Base-by-base conservation (phyloP, 2,888 invertebrate species). In the Amphipyra berbera region DNA sequence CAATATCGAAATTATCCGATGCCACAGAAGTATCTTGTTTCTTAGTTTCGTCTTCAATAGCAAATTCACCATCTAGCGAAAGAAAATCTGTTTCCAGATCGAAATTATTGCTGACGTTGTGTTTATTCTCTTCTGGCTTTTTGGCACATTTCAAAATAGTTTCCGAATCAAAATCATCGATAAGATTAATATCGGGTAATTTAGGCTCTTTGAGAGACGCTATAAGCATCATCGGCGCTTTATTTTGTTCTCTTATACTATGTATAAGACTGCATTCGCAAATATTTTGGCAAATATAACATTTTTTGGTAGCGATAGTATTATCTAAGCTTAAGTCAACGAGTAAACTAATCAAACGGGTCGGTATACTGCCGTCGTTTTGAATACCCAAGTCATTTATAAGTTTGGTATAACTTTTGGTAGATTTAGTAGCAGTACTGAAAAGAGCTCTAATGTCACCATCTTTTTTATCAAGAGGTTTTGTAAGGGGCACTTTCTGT, bases 381-480 rank as follows among this genome's bases (percentile, higher is more conserved):
- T 91, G 87, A 10, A 95, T 84, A 0, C 92, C 89, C 59, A 93
- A 77, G 69, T 94, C 92, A 64, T 88, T 91, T 13, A 93, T 88
- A 37, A 91, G 76, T 84, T 94, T 94, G 1, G 93, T 94, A 54
- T 95, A 91, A 79, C 86, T 95, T 64, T 92, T 90, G 12, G 92
- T 93, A n/a, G 92, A 92, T 82, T 92, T 95, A 0, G 92, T 94
- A 0, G 87, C 88, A 9, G 92, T 90, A 66, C 92, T 90, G 50
- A 96, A 96, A 65, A 96, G 88, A 50, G 94, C 93, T 82, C 96
- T 88, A 35, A 96, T 96, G 62, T 96, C 96, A 0, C 95, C 92
- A 81, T 95, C 84, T 87, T 88, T 91, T 85, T 93, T 91, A 4
- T 68, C 80, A 0, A 90, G 90, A 10, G 92, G 89, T 78, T 91